phyloP scores from a whole-genome alignment of 2,797 vertebrate species.

The Ceryle rudis region DNA sequence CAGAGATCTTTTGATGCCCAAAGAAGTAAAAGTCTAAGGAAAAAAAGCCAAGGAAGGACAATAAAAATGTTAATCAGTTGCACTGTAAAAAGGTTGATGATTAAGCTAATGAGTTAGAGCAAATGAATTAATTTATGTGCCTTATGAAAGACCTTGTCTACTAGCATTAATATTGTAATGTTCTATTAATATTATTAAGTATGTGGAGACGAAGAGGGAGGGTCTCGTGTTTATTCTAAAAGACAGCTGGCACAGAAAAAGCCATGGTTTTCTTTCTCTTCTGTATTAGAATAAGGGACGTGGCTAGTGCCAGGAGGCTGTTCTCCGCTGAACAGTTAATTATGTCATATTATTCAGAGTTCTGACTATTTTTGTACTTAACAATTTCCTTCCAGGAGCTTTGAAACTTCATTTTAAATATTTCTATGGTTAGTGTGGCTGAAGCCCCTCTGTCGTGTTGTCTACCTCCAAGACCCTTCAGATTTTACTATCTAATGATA shows the following conservation, averaged over 20 bases:
- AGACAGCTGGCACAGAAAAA: neutral
- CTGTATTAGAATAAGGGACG: neutral
- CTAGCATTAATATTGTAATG: conserved; percentile 44
- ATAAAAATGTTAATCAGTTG: conserved; percentile 66
- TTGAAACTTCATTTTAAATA: neutral
- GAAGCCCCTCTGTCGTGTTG: neutral
- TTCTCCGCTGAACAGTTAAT: conserved; percentile 34
- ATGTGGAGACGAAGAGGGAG: neutral
- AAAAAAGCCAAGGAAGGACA: conserved; percentile 56
- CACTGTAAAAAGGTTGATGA: conserved; percentile 50
- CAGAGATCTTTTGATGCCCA: conserved; percentile 59
- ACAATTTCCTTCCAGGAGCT: neutral
- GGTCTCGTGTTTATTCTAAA: neutral
- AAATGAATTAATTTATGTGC: conserved; percentile 55
- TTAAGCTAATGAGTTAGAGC: conserved; percentile 50
- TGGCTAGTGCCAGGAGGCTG: neutral
- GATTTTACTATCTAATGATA: neutral
- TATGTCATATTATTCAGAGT: neutral
- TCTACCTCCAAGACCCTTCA: neutral
- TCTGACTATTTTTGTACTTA: neutral
- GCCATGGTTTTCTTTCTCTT: conserved; percentile 19
- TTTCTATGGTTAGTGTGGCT: neutral
- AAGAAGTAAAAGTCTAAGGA: conserved; percentile 58
- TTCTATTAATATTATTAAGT: conserved; percentile 33
- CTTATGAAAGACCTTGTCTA: conserved; percentile 54